A percentile compares a stretch with the other conserved stretches of the same genome.
Conservation (phyloP, 1,140 invertebrate species). For the Drosophila pruinosa region DNA sequence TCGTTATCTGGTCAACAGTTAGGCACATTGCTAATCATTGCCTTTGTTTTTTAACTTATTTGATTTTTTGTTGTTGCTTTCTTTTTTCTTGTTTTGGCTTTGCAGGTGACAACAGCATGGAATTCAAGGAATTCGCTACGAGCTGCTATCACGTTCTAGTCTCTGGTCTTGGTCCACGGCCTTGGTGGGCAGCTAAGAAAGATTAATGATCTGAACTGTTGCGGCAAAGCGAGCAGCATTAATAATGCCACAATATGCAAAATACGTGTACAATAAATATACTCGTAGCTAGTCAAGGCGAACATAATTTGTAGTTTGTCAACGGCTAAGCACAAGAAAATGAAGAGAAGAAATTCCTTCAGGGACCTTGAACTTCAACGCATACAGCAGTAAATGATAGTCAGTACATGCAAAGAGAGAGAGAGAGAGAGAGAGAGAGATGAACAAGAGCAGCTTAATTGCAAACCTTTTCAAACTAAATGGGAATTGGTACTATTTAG, state of each 20-base stretch:
- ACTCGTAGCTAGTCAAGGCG: constrained; percentile 4
- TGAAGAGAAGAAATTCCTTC: neutral
- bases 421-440: neutral
- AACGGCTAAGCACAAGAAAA: constrained; percentile 18
- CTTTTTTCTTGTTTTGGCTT: constrained; percentile 7
- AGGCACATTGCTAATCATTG: constrained; percentile 61
- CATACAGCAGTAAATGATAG: neutral
- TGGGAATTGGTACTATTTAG: no score
- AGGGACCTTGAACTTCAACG: neutral
- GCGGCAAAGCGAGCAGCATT: constrained; percentile 45
- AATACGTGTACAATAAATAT: constrained; percentile 34
- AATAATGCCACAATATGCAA: constrained; percentile 66
- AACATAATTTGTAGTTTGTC: constrained; percentile 66
- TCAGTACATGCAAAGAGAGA: neutral
- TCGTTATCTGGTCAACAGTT: constrained; percentile 46
- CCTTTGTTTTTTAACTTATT: constrained; percentile 14
- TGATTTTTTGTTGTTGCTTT: constrained; percentile 17
- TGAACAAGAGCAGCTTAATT: neutral
- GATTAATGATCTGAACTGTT: constrained; percentile 65
- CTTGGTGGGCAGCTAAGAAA: constrained; percentile 49
- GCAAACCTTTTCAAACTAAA: neutral
- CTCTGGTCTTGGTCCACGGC: constrained; percentile 10
- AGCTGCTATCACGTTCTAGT: constrained; percentile 26
- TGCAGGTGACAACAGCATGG: constrained; percentile 40
- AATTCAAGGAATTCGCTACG: constrained; percentile 25